These are phyloP conservation scores for Artibeus jamaicensis DNA, from an alignment of 2,797 vertebrate genomes.

Conservation along the genomic window DNA sequence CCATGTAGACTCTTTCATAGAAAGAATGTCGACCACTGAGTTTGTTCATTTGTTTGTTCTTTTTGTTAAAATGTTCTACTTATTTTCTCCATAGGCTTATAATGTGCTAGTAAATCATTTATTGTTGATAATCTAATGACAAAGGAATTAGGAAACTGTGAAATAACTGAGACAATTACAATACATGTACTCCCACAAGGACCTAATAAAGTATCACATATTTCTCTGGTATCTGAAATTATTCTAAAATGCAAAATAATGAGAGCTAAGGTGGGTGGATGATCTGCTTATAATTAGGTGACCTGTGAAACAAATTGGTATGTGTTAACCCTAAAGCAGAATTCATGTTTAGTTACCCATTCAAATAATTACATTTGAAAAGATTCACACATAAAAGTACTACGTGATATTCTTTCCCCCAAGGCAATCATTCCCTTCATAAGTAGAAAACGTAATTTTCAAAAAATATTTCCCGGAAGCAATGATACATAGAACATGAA, in stretches of 20 bases:
- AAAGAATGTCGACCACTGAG: neutral
- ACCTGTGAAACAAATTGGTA: conserved; percentile 47
- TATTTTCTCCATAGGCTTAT: neutral
- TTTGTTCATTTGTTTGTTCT: neutral
- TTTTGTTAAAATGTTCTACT: neutral
- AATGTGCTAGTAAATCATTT: neutral
- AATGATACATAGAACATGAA: neutral
- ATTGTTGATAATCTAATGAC: neutral
- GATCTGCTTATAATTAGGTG: conserved; percentile 45
- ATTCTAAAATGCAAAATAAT: conserved; percentile 51
- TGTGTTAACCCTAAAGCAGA: conserved; percentile 34
- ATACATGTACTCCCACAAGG: neutral
- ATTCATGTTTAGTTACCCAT: conserved; percentile 38
- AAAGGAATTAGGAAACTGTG: neutral
- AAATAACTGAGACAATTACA: neutral
- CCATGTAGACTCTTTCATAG: neutral
- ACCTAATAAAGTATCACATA: neutral
- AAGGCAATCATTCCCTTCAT: neutral
- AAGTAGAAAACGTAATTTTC: conserved; percentile 37
- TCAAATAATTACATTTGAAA: conserved; percentile 55
- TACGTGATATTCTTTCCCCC: neutral
- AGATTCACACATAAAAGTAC: conserved; percentile 25
- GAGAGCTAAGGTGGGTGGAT: neutral
- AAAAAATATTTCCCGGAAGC: neutral
- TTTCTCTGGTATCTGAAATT: conserved; percentile 32